A percentile compares a stretch with the other conserved stretches of the same genome.
Conservation (phyloP, 2,888 invertebrate genomes). For the Diarsia dahlii region DNA sequence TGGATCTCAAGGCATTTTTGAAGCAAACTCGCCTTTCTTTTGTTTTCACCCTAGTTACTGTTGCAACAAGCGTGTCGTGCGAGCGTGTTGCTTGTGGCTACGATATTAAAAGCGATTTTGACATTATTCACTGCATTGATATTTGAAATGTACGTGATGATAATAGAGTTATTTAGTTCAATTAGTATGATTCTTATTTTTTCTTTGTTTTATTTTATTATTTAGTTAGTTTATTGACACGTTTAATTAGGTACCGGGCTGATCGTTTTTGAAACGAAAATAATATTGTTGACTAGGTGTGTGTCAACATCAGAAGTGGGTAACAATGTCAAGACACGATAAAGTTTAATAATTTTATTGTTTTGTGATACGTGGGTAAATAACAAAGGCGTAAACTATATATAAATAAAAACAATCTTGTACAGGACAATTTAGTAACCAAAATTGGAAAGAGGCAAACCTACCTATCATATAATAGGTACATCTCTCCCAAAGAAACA, state of each 20-base stretch:
- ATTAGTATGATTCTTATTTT: not conserved
- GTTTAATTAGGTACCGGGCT: not conserved
- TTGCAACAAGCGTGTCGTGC: not conserved
- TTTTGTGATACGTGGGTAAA: too few species aligned
- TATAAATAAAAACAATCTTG: too few species aligned
- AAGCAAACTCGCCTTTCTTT: not conserved
- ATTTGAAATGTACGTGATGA: constrained; percentile 29
- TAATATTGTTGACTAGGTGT: not conserved
- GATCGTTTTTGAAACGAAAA: not conserved
- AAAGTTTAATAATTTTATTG: not conserved
- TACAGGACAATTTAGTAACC: too few species aligned
- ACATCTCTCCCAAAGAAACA: too few species aligned
- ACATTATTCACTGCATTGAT: constrained; percentile 1
- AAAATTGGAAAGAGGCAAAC: too few species aligned
- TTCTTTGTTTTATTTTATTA: not conserved
- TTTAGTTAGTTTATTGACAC: not conserved
- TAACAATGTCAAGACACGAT: not conserved
- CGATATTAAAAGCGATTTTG: not conserved
- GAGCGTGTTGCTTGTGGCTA: not conserved
- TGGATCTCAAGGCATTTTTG: not conserved
- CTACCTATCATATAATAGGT: too few species aligned
- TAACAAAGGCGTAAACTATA: too few species aligned
- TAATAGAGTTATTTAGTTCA: not conserved
- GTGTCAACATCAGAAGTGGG: too few species aligned
- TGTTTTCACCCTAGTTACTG: not conserved